phyloP scores from a whole-genome alignment of 1,140 invertebrate species.

The Arion vulgaris region DNA sequence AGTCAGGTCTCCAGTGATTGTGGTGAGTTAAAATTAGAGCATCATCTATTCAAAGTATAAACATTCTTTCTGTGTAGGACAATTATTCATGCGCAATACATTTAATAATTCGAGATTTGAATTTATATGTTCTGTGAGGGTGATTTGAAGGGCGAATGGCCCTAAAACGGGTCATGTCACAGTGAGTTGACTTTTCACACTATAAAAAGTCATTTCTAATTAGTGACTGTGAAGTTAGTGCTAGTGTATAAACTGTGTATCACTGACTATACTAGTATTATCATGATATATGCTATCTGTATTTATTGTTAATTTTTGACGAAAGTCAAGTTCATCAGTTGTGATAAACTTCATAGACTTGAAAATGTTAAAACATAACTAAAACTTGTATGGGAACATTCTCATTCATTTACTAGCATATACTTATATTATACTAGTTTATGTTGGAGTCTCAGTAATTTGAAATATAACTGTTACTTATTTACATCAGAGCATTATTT shows the following conservation, averaged over 20 bases:
- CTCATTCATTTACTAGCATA: background rate
- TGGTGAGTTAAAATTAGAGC: background rate
- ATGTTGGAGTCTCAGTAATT: too few species aligned
- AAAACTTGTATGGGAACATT: too few species aligned
- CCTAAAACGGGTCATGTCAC: background rate
- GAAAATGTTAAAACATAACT: background rate
- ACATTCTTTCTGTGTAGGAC: background rate
- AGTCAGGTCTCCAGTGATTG: background rate
- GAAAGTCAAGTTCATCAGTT: too few species aligned
- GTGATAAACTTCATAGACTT: background rate
- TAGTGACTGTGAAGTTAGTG: background rate
- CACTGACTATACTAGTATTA: background rate
- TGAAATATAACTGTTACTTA: too few species aligned
- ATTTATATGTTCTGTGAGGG: background rate
- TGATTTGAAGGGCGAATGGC: background rate
- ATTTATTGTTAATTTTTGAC: background rate
- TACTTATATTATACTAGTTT: too few species aligned
- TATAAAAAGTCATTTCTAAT: too few species aligned
- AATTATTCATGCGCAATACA: background rate
- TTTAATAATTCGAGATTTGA: background rate
- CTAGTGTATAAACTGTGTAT: background rate
- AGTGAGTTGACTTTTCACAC: background rate
- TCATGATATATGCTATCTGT: background rate
- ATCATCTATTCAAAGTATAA: background rate
- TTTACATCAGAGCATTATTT: too few species aligned